Conservation (phyloP, 1,140 invertebrate species). For the Listronotus oregonensis region DNA sequence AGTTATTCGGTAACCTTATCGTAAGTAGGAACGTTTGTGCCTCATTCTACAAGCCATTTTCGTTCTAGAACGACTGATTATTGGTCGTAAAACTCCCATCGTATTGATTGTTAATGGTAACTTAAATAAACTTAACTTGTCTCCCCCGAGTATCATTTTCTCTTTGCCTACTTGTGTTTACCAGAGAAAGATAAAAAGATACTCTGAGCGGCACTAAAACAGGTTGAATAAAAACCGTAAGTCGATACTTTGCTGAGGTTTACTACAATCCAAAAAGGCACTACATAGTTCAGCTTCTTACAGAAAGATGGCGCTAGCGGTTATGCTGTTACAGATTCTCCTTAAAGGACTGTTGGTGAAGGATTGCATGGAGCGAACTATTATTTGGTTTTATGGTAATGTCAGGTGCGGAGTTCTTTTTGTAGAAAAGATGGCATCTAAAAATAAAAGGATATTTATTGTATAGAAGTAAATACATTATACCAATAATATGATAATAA, state of each 20-base stretch:
- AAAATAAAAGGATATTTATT: too few species aligned
- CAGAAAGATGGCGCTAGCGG: slow-evolving; percentile 2
- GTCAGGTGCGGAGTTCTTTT: too few species aligned
- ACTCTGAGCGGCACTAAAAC: background rate
- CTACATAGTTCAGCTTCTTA: background rate
- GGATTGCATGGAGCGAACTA: background rate
- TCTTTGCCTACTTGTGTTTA: background rate
- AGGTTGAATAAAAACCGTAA: background rate
- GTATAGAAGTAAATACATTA: too few species aligned
- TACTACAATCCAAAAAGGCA: slow-evolving; percentile 1
- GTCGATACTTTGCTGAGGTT: background rate
- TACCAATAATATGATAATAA: too few species aligned
- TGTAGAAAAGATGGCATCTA: too few species aligned
- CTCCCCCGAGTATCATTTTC: slow-evolving; percentile 6
- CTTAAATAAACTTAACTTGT: slow-evolving; percentile 30
- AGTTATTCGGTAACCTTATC: slow-evolving; percentile 51
- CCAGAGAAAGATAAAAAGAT: slow-evolving; percentile 1
- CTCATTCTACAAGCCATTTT: slow-evolving; percentile 54
- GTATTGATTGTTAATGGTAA: slow-evolving; percentile 56
- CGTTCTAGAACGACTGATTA: slow-evolving; percentile 53
- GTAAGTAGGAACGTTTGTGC: slow-evolving; percentile 52
- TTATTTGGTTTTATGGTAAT: too few species aligned
- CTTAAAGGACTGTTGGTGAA: background rate
- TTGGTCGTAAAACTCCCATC: slow-evolving; percentile 56
- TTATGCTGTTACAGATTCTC: too few species aligned